Base-by-base conservation (phyloP, 64 coral and sea anemone genomes). In the Pocillopora damicornis region DNA sequence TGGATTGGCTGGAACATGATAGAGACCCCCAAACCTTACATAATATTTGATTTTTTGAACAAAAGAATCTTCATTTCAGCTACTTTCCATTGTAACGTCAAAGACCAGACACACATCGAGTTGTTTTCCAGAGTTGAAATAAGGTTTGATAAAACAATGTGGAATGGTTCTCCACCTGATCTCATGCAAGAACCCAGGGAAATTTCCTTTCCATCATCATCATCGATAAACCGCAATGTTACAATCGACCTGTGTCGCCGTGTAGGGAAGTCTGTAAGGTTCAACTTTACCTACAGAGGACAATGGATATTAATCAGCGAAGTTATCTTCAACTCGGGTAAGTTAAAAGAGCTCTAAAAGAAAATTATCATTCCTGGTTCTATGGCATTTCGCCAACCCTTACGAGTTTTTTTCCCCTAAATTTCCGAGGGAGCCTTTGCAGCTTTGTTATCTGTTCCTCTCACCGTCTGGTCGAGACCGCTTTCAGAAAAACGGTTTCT, bases 261-360 rank as follows among this genome's bases (percentile, higher is more conserved):
- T 34, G 76, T 73, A 62, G 88, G 79, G 76, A 94, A 75, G 73
- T 74, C 51, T 23, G 73, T 94, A 35, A 86, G 22, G 15, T 71
- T 60, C 61, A 37, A 77, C 26, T 94, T 93, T 62, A 69, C 35
- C 13, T 93, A 93, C 66, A 63, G 38, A 60, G 73, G 74, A 68
- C 22, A 93, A 51, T 93, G 91, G 91, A 88, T 90, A 58, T 69
- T 90, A 69, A 90, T 90, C 26, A 90, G 89, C 79, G 92, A 94
- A 86, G 88, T 94, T 38, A 86, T 56, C 1, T 86, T 94, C 42
- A 51, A 51, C 42, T 51, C 42, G 1, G 42, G 42, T 51, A 51
- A 51, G 7, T 7, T 51, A 4, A 51, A 51, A 51, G 42, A 30
- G 0, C 30, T 30, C 30, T 30, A 30, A 30, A 30, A 30, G 30